Base-by-base conservation (phyloP, 64 coral and sea anemone genomes). In the Actinia tenebrosa region DNA sequence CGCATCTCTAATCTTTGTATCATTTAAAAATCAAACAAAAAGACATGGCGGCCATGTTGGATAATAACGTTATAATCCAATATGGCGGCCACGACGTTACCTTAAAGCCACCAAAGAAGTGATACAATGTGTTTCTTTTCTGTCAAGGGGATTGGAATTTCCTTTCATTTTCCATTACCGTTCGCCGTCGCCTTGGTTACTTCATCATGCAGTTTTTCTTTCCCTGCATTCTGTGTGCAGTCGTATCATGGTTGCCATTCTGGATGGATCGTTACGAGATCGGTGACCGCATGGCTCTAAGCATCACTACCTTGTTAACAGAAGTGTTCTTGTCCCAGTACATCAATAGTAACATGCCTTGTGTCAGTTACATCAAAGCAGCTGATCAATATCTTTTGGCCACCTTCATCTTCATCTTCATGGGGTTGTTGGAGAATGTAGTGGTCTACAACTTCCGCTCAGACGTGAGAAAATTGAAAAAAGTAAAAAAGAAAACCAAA, bases 191-290 rank as follows among this genome's bases (percentile, higher is more conserved):
- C 55, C 86, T 95, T 23, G 89, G 90, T 45, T 80, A 91, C 83
- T 91, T 91, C 83, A 84, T 91, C 10, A 83, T 95, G 7, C 89
- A 87, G 5, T 84, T 95, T 6, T 95, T 80, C 78, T 95, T 95
- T 79, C 93, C 93, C 44, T 95, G 86, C 45, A 91, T 95, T 60
- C 53, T 95, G 50, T 95, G 93, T 86, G 89, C 93, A 3, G 80
- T 87, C 0, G 87, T 95, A 20, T 86, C 93, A 1, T 95, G 93
- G 89, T 45, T 95, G 23, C 60, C 93, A 53, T 86, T 95, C 60
- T 95, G 93, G 93, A 87, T 95, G 46, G 86, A 94, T 72, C 89
- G 86, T 14, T 44, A n/a, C 86, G 93, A 95, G 47, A 91, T 95
- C 42, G 79, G 93, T 84, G 90, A 95, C 20, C 83, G 93, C 45